Percentiles rank a stretch among this genome's conserved stretches.
Evolutionary conservation across 2,113 vertebrate genomes (phyloP).

Genomic region (Aleadryas rufinucha): DNA sequence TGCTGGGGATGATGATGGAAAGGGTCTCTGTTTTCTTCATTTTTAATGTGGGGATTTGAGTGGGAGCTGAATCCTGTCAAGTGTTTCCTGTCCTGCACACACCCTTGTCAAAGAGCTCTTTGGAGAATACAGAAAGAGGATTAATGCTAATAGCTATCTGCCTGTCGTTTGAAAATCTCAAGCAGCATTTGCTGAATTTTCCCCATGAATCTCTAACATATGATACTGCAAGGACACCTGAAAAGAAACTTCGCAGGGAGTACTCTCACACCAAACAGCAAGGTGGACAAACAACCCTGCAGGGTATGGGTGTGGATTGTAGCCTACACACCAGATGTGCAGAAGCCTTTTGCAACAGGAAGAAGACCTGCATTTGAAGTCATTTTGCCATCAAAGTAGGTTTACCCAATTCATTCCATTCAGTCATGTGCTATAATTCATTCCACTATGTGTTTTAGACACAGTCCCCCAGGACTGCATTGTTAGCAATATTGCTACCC

Average conservation of each 20-base stretch:
- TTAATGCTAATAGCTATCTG: constrained; percentile 62
- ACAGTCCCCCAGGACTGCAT: background rate
- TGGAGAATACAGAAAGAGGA: constrained; percentile 58
- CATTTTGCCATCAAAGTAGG: background rate
- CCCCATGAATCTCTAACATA: background rate
- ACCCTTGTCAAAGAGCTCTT: constrained; percentile 55
- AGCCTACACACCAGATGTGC: background rate
- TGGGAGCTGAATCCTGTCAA: constrained; percentile 45
- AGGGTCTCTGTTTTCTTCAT: background rate
- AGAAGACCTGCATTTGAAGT: background rate
- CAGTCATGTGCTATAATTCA: background rate
- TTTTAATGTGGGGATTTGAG: constrained; percentile 29
- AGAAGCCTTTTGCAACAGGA: background rate
- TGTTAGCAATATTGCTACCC: background rate
- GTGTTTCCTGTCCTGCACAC: constrained; percentile 57
- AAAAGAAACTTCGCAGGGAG: background rate
- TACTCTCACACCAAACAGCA: background rate
- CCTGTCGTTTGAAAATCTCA: constrained; percentile 58
- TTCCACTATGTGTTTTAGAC: background rate
- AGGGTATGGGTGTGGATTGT: background rate
- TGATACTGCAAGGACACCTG: background rate
- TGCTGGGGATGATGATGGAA: background rate
- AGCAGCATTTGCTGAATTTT: constrained; percentile 48
- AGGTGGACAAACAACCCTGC: background rate
- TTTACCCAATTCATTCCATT: background rate